Base-by-base conservation (phyloP, 2,888 invertebrate genomes). In the Cephus sareptanus region DNA sequence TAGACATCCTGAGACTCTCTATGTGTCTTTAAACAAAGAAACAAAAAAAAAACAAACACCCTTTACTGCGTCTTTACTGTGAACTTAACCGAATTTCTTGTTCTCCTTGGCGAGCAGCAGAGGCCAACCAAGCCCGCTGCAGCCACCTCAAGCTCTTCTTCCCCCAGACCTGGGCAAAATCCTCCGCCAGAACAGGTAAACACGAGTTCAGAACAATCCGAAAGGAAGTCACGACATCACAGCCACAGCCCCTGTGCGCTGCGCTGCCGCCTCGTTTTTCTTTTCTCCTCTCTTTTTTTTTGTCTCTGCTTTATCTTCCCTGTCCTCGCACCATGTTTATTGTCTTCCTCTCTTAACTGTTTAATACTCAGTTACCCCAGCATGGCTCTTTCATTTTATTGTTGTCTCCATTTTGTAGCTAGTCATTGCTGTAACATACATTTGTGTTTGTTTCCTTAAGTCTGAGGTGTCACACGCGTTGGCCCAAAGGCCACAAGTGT, bases 101-200 rank as follows among this genome's bases (percentile, higher is more conserved):
- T 90, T 91, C 89, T 89, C 87, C 87, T 85, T 87, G 89, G 90
- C 89, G 84, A 91, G 92, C 92, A 93, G 92, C 93, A 93, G 92
- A 93, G 93, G 92, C 91, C 92, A 85, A 89, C 92, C 88, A 93
- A 93, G 92, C 92, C 92, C 89, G 92, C 93, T 92, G 92, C 92
- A 89, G 91, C 92, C 89, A 92, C 92, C 90, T 90, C 92, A 89
- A 92, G 92, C 90, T 91, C 92, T 88, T 91, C 93, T 89, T 91
- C 92, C 89, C 92, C 92, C 89, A 92, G 93, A 92, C 91, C 92
- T 90, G 93, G 93, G 91, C 93, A 93, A 89, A 92, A 93, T 90
- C 91, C 93, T 91, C 92, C 93, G 87, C 90, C 92, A 88, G 94
- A 94, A 91, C 94, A 94, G 94, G 94, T 94, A 93, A 94, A 91